Base-by-base conservation (phyloP, 2,888 invertebrate species). In the Lypha dubia region DNA sequence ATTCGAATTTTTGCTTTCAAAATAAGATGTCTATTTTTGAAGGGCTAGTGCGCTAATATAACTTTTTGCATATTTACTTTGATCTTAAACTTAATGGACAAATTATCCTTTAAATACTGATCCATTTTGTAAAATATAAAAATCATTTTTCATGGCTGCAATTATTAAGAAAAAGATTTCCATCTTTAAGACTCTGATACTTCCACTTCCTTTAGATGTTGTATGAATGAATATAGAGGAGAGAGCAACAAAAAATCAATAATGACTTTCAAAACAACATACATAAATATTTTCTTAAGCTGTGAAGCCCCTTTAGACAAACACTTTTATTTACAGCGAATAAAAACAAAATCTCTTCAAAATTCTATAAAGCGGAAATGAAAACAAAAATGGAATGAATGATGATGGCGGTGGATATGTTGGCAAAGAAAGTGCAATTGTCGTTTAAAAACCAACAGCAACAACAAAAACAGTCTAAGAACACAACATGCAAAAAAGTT, bases 301-400 rank as follows among this genome's bases (percentile, higher is more conserved):
- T 79, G 79, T 73, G 79, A 79, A 79, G 65, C 65, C 79, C 79
- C 73, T 79, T 79, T 73, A 79, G 65, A 46, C 65, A 65, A 79
- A 79, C 79, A 79, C 79, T 79, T 79, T 79, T 79, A 79, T 79
- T 79, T 65, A 28, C 68, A 70, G 51, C 44, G 32, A 44, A 44
- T 56, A 49, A 71, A 65, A 49, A 51, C n/a, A 51, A 70, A 79
- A 79, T 65, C 62, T 71, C 79, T 71, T 79, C 71, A 79, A 79
- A 79, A 79, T 79, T 79, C 79, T 79, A 79, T 79, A 71, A 79
- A 79, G 79, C 79, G 79, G 79, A 79, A 79, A 79, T 71, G 56
- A 79, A 79, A 79, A 79, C 71, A 79, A 79, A 79, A 79, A 79
- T 79, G 79, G 77, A 79, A 79, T 70, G 68, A 68, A 68, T 68